Percentiles rank a stretch among this genome's conserved stretches.
phyloP scores from a whole-genome alignment of 1,140 invertebrate species.

The Hyposmocoma kahamanoa region DNA sequence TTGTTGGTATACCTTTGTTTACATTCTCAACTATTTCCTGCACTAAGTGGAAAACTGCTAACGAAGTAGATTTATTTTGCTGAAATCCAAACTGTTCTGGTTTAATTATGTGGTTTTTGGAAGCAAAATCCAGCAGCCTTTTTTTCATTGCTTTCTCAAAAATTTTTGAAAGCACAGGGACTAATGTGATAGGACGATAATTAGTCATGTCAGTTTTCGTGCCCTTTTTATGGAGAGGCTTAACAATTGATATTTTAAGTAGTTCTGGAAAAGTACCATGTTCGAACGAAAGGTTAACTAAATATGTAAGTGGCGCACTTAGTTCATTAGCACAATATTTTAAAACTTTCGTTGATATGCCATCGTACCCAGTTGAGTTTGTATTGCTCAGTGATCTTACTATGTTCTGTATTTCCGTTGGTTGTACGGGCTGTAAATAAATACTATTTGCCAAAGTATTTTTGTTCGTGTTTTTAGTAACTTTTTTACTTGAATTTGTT shows the following conservation, averaged over 20 bases:
- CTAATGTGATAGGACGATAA: not conserved
- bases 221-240: not conserved
- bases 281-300: not conserved
- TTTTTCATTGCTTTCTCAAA: not conserved
- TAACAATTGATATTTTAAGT: not conserved
- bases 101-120: not conserved
- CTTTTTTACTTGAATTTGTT: not conserved
- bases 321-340: not conserved
- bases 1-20: not conserved
- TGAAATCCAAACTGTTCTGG: not conserved
- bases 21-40: not conserved
- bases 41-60: not conserved
- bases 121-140: not conserved
- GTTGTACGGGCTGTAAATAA: not conserved
- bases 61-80: not conserved
- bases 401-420: not conserved
- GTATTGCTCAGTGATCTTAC: not conserved
- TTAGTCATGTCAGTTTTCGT: not conserved
- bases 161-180: not conserved
- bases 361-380: not conserved
- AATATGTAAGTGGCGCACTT: not conserved
- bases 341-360: not conserved
- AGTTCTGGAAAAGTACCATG: not conserved
- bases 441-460: not conserved
- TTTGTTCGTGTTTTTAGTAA: not conserved